Percentiles rank a stretch among this genome's conserved stretches.
Evolutionary conservation across 2,888 invertebrate species (phyloP).

Genomic region (Trichogramma dendrolimi): DNA sequence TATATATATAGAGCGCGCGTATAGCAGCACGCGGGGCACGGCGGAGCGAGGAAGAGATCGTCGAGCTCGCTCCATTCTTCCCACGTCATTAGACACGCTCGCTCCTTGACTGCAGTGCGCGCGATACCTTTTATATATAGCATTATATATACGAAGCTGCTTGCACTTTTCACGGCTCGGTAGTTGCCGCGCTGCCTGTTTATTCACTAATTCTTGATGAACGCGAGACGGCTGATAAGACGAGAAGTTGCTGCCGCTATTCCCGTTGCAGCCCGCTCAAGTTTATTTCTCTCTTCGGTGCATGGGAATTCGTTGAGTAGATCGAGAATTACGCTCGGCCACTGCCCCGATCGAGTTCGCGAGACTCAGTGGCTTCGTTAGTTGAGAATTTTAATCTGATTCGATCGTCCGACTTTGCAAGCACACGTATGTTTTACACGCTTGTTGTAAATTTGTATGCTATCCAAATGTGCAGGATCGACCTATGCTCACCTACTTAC

Average conservation of each 20-base stretch:
- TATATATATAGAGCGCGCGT: no score
- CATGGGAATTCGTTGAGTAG: background rate
- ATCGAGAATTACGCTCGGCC: background rate
- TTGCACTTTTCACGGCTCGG: conserved; percentile 40
- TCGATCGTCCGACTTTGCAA: no score
- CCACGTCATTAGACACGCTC: conserved; percentile 28
- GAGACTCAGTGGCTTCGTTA: no score
- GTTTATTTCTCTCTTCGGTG: conserved; percentile 1
- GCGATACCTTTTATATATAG: conserved; percentile 11
- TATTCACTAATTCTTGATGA: conserved; percentile 36
- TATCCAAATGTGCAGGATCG: no score
- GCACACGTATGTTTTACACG: no score
- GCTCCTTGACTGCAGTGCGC: conserved; percentile 24
- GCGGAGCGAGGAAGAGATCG: no score
- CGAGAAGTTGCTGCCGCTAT: background rate
- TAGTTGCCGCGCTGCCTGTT: conserved; percentile 40
- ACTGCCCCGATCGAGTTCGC: no score
- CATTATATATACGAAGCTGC: background rate
- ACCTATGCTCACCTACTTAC: no score
- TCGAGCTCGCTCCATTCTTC: conserved; percentile 26
- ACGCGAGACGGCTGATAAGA: conserved; percentile 25
- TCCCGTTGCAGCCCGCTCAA: background rate
- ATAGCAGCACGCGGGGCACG: no score
- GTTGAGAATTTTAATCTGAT: no score
- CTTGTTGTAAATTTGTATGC: no score